phyloP scores from a whole-genome alignment of 2,113 vertebrate genomes.

The Xenopus tropicalis region UCB_Xtro_10.0 CM004443.2:34344001-34344500 shows the following conservation, averaged over 20 bases:
- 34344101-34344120: slow-evolving; percentile 49
- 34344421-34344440: slow-evolving; percentile 76
- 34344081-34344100: slow-evolving; percentile 53
- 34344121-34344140: slow-evolving; percentile 49
- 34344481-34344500: slow-evolving; percentile 64
- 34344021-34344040: slow-evolving; percentile 23
- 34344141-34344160: slow-evolving; percentile 50
- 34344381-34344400: slow-evolving; percentile 59
- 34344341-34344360: slow-evolving; percentile 60
- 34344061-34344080: slow-evolving; percentile 49
- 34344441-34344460: slow-evolving; percentile 71
- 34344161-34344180: slow-evolving; percentile 57
- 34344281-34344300: slow-evolving; percentile 50
- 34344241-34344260: slow-evolving; percentile 28
- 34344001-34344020: slow-evolving; percentile 31
- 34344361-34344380: slow-evolving; percentile 61
- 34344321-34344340: slow-evolving; percentile 47
- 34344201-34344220: slow-evolving; percentile 54
- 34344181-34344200: slow-evolving; percentile 52
- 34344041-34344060: slow-evolving; percentile 30
- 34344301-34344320: slow-evolving; percentile 50
- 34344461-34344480: slow-evolving; percentile 70
- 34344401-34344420: slow-evolving; percentile 67
- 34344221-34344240: slow-evolving; percentile 49
- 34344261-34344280: slow-evolving; percentile 28